Evolutionary conservation across 2,888 invertebrate species (phyloP).

Genomic region (Tyria jacobaeae): DNA sequence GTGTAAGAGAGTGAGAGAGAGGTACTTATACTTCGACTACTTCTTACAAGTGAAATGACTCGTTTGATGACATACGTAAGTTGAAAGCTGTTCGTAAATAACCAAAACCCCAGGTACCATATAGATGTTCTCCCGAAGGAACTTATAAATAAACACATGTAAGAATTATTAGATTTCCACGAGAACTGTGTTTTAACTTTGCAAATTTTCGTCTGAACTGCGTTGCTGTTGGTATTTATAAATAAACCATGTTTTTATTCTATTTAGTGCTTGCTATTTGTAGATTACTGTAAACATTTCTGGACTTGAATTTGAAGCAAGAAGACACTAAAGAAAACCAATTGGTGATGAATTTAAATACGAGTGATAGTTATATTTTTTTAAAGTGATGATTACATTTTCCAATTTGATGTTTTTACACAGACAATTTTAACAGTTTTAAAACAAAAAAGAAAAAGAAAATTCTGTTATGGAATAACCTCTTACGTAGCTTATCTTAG

Average conservation of each 20-base stretch:
- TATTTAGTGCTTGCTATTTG: constrained; percentile 4
- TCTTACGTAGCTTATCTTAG: too few species aligned
- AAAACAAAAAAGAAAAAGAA: too few species aligned
- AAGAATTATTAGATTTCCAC: constrained; percentile 19
- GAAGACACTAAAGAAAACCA: too few species aligned
- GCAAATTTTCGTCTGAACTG: background rate
- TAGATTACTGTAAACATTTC: constrained; percentile 1
- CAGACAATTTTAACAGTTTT: too few species aligned
- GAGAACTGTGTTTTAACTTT: constrained; percentile 16
- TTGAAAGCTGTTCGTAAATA: background rate
- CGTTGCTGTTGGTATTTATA: background rate
- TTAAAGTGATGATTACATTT: too few species aligned
- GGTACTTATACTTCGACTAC: too few species aligned
- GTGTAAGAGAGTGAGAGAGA: too few species aligned
- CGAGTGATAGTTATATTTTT: too few species aligned
- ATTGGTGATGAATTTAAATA: too few species aligned
- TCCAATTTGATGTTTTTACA: too few species aligned
- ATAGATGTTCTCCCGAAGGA: constrained; percentile 29
- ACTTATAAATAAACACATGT: constrained; percentile 30
- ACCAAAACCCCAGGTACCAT: constrained; percentile 5
- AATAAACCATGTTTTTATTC: constrained; percentile 12
- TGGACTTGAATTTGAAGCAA: background rate
- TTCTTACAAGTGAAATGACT: too few species aligned
- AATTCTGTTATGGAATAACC: too few species aligned
- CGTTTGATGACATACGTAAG: background rate